Conservation (phyloP, 2,797 vertebrate genomes). For the Mico argentatus region DNA sequence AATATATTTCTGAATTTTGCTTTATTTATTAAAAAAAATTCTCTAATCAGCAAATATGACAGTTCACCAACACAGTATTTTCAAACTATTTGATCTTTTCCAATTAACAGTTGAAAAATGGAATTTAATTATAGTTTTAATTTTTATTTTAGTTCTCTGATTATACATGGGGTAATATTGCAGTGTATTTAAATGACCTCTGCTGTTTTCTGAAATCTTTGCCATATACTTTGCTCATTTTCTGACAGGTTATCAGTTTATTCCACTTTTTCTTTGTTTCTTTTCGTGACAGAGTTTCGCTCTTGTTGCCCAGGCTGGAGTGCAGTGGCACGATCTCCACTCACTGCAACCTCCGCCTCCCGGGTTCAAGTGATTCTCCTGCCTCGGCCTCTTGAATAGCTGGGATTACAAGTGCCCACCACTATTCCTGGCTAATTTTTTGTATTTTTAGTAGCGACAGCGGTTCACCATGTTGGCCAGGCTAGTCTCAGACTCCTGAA, state of each 20-base stretch:
- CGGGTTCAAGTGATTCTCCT: too few species aligned
- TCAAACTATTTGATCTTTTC: not conserved
- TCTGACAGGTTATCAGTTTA: not conserved
- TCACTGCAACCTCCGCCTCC: too few species aligned
- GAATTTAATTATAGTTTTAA: not conserved
- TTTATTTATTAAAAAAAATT: not conserved
- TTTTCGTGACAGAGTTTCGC: too few species aligned
- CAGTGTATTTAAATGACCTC: not conserved
- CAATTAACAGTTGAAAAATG: not conserved
- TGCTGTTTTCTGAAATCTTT: not conserved
- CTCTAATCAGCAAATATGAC: not conserved
- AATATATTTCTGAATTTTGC: not conserved
- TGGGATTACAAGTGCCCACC: too few species aligned
- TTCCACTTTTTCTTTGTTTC: not conserved
- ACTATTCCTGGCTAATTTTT: too few species aligned
- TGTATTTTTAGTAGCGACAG: too few species aligned
- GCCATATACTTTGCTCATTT: not conserved
- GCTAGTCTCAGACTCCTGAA: too few species aligned
- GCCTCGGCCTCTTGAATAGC: too few species aligned
- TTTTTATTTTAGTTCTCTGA: not conserved
- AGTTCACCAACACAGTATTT: not conserved
- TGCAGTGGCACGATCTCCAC: too few species aligned
- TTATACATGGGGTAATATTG: not conserved
- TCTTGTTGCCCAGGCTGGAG: too few species aligned
- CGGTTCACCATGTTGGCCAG: too few species aligned